phyloP scores from a whole-genome alignment of 2,888 invertebrate species.

The Glaucopsyche alexis region DNA sequence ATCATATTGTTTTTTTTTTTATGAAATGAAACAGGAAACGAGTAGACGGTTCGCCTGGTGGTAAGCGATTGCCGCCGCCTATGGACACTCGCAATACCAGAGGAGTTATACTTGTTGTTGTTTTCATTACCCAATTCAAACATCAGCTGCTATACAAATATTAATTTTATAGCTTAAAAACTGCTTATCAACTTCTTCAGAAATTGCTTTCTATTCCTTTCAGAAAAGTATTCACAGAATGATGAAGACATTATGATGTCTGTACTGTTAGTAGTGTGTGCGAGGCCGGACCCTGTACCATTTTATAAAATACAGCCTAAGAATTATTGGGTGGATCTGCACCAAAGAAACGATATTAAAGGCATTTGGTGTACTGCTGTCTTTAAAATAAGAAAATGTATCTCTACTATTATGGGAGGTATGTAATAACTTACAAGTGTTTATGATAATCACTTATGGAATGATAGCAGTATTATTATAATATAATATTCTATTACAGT shows the following conservation, averaged over 20 bases:
- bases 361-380: constrained; percentile 66
- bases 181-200: not conserved
- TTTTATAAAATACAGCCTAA: constrained; percentile 60
- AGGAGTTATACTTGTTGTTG: too few species aligned
- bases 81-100: too few species aligned
- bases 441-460: too few species aligned
- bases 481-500: not conserved
- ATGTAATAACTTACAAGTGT: constrained; percentile 38
- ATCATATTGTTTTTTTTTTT: too few species aligned
- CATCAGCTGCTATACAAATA: too few species aligned
- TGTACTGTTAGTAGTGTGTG: constrained; percentile 65
- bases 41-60: too few species aligned
- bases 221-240: constrained; percentile 71
- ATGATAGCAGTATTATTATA: too few species aligned
- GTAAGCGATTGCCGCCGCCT: too few species aligned
- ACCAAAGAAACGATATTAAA: constrained; percentile 57
- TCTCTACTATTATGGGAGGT: constrained; percentile 66
- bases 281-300: constrained; percentile 59
- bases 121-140: too few species aligned
- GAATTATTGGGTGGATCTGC: constrained; percentile 65
- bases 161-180: too few species aligned
- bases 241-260: constrained; percentile 68
- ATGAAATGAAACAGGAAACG: too few species aligned
- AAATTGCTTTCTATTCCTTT: constrained; percentile 32
- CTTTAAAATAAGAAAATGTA: constrained; percentile 68